phyloP scores from a whole-genome alignment of 2,888 invertebrate genomes.

The Cantharis rufa region DNA sequence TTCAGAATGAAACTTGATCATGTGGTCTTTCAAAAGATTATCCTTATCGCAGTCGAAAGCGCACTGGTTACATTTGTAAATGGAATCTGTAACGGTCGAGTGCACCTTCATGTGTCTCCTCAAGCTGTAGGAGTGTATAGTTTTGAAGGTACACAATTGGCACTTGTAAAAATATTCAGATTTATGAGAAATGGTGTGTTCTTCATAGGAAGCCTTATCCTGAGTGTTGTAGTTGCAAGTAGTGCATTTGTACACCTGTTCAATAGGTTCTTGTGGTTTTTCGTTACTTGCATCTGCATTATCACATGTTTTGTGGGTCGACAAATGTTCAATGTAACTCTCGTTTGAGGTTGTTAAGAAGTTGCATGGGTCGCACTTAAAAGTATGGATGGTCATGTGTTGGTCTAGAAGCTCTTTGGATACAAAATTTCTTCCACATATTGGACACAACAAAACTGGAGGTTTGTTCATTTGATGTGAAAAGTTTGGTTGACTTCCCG shows the following conservation, averaged over 20 bases:
- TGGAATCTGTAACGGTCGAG: not conserved
- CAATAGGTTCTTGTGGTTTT: not conserved
- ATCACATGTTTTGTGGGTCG: not conserved
- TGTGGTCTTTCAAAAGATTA: not conserved
- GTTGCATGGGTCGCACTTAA: conserved; percentile 7
- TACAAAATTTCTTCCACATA: not conserved
- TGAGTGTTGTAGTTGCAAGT: conserved; percentile 1
- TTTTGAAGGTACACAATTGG: conserved; percentile 6
- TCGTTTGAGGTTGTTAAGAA: not conserved
- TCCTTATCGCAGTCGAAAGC: not conserved
- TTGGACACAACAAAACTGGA: not conserved
- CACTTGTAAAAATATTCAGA: conserved; percentile 2
- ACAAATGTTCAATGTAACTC: not conserved
- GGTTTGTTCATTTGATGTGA: not conserved
- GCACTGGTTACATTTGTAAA: conserved; percentile 6
- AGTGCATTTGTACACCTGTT: not conserved
- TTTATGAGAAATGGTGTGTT: conserved; percentile 2
- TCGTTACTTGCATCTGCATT: not conserved
- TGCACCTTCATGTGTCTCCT: conserved; percentile 13
- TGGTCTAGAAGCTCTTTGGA: not conserved
- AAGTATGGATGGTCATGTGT: conserved; percentile 4
- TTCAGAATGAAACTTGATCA: not conserved
- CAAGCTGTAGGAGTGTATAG: conserved; percentile 6
- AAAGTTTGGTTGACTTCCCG: not conserved
- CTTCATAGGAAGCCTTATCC: conserved; percentile 4